Conservation (phyloP, 2,113 vertebrate species). For the Pelobates fuscus region DNA sequence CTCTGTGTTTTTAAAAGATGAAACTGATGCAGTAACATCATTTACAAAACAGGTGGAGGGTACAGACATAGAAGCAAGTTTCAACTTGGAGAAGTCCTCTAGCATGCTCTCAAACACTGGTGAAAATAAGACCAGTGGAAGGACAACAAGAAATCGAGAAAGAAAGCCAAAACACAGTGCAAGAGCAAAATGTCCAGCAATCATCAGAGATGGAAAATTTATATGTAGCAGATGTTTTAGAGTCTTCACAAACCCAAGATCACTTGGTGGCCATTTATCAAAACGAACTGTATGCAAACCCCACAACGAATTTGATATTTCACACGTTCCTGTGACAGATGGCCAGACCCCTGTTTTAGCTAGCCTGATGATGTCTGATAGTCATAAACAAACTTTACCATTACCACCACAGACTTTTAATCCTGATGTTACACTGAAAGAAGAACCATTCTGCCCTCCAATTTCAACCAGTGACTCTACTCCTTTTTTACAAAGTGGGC, state of each 20-base stretch:
- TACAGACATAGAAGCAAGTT: slow-evolving; percentile 45
- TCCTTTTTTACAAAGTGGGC: slow-evolving; percentile 72
- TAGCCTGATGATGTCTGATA: slow-evolving; percentile 87
- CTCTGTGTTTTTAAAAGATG: slow-evolving; percentile 70
- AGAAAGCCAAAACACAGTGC: slow-evolving; percentile 78
- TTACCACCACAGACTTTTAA: slow-evolving; percentile 70
- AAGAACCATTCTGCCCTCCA: slow-evolving; percentile 71
- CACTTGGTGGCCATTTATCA: slow-evolving; percentile 93
- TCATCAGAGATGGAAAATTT: slow-evolving; percentile 90
- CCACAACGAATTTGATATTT: slow-evolving; percentile 81
- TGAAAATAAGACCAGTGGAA: slow-evolving; percentile 61
- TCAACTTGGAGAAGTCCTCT: slow-evolving; percentile 61
- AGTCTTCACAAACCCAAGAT: slow-evolving; percentile 87
- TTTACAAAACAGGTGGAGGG: slow-evolving; percentile 63
- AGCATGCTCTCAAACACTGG: slow-evolving; percentile 56
- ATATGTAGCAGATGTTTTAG: slow-evolving; percentile 91
- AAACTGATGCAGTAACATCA: slow-evolving; percentile 62
- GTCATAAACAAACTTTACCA: slow-evolving; percentile 64
- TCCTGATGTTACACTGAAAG: slow-evolving; percentile 70
- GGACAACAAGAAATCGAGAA: slow-evolving; percentile 66
- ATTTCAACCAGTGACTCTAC: slow-evolving; percentile 66
- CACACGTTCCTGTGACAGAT: slow-evolving; percentile 72
- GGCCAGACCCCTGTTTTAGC: slow-evolving; percentile 81
- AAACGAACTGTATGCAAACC: slow-evolving; percentile 87
- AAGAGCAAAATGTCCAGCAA: slow-evolving; percentile 92